Evolutionary conservation across 2,888 invertebrate species (phyloP).

Genomic region (Blera fallax): DNA sequence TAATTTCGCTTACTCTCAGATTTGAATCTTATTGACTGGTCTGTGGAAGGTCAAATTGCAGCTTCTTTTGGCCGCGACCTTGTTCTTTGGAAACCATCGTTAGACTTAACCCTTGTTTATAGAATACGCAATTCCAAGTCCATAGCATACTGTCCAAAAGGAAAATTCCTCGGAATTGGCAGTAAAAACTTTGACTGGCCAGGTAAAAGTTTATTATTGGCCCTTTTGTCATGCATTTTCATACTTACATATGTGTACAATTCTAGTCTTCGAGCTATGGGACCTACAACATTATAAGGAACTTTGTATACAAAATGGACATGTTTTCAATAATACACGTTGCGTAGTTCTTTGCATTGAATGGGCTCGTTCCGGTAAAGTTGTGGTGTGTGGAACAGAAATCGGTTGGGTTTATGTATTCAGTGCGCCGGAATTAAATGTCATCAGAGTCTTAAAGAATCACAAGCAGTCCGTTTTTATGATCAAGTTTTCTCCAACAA

Average conservation of each 20-base stretch:
- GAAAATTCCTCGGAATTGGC: constrained; percentile 78
- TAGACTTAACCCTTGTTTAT: constrained; percentile 77
- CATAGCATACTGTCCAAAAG: constrained; percentile 78
- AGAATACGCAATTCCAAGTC: constrained; percentile 75
- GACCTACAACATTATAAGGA: constrained; percentile 73
- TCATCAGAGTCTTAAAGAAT: constrained; percentile 72
- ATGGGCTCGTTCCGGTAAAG: constrained; percentile 76
- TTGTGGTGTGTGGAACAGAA: constrained; percentile 78
- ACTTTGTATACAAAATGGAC: constrained; percentile 76
- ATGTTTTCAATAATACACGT: constrained; percentile 74
- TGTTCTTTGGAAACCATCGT: constrained; percentile 78
- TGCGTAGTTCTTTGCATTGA: constrained; percentile 76
- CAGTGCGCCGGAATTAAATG: constrained; percentile 70
- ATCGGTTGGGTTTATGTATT: constrained; percentile 76
- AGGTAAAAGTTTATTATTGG: constrained; percentile 68
- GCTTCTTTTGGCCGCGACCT: constrained; percentile 79
- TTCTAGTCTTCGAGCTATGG: constrained; percentile 79
- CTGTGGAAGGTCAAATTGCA: constrained; percentile 78
- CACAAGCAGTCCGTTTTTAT: constrained; percentile 75
- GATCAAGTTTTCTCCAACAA: constrained; percentile 78
- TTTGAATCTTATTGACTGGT: constrained; percentile 80
- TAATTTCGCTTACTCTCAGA: constrained; percentile 61
- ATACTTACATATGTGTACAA: neutral
- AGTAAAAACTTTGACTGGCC: constrained; percentile 75
- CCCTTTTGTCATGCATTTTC: neutral